Evolutionary conservation across 2,888 invertebrate species (phyloP), one percentile per base, ranked within the genome.

Genomic region (Onchidella celtica): DNA sequence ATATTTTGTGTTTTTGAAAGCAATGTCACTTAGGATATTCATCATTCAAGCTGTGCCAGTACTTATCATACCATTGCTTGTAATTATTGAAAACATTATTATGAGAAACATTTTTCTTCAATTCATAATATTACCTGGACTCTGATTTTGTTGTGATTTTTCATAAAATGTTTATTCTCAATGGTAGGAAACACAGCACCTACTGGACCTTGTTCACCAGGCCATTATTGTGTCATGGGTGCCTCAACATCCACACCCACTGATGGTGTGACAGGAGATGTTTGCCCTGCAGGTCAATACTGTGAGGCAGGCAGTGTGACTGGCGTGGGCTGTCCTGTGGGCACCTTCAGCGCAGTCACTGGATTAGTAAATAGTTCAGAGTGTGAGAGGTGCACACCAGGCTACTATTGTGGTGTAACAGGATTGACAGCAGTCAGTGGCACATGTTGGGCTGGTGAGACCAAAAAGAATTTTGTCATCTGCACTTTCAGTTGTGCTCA

Each of bases 181-280:
- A n/a, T n/a, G n/a, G n/a, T 84, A 92, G 92, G 92, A 24, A 92
- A 92, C 85, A 90, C 86, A 0, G 86, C 85, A 40, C 89, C 90
- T 6, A 89, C 89, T 55, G 91, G 86, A 3, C 84, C 73, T 0
- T 92, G 92, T 83, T 73, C 87, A 17, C 77, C 89, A 9, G 92
- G 92, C 3, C 88, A 89, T 83, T 90, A 82, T 89, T 92, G 92
- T 75, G 88, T 89, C 29, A 83, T 86, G n/a, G 87, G 88, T 14
- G 91, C 92, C 2, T 85, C 83, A 80, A 89, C 86, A 27, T 84
- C 91, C 55, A 90, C 90, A 6, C 92, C 92, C 2, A 88, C 87
- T 40, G 92, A 92, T 84, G 91, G 90, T 27, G 72, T 78, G 29
- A 91, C 91, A 14, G 92, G 92, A 3, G 85, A 90, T 77, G 86